phyloP scores from a whole-genome alignment of 1,140 invertebrate genomes.

The Magallana angulata region DNA sequence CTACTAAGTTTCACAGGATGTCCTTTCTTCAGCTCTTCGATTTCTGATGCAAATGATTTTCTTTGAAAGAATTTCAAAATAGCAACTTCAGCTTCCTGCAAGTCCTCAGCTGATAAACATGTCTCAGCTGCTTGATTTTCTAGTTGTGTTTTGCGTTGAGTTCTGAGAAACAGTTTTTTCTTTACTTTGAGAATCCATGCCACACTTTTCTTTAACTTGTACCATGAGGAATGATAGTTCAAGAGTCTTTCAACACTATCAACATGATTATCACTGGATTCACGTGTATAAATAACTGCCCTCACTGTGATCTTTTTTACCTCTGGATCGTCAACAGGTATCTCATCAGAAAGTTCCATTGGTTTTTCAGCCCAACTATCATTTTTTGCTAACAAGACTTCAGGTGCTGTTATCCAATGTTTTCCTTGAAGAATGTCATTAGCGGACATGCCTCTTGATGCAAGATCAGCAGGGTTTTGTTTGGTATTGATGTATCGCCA shows the following conservation, averaged over 20 bases:
- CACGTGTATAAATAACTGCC: not conserved
- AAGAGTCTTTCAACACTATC: conserved; percentile 29
- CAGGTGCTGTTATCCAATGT: conserved; percentile 45
- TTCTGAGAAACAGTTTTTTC: not conserved
- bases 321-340: conserved; percentile 42
- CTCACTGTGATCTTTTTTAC: conserved; percentile 33
- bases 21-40: not conserved
- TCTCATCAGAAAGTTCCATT: not conserved
- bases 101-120: not conserved
- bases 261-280: not conserved
- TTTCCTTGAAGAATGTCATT: conserved; percentile 6
- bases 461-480: conserved; percentile 62
- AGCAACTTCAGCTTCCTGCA: not conserved
- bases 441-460: conserved; percentile 56
- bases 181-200: conserved; percentile 32
- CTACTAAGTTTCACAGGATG: not conserved
- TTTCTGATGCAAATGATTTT: not conserved
- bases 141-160: not conserved
- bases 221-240: conserved; percentile 32
- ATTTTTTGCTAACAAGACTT: conserved; percentile 9
- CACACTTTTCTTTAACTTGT: conserved; percentile 11
- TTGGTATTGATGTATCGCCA: conserved; percentile 55
- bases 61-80: not conserved
- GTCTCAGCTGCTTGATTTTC: not conserved
- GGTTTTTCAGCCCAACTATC: not conserved